A percentile compares a stretch with the other conserved stretches of the same genome.
phyloP scores from a whole-genome alignment of 2,888 invertebrate genomes.

The Torymus aiolomorphi region DNA sequence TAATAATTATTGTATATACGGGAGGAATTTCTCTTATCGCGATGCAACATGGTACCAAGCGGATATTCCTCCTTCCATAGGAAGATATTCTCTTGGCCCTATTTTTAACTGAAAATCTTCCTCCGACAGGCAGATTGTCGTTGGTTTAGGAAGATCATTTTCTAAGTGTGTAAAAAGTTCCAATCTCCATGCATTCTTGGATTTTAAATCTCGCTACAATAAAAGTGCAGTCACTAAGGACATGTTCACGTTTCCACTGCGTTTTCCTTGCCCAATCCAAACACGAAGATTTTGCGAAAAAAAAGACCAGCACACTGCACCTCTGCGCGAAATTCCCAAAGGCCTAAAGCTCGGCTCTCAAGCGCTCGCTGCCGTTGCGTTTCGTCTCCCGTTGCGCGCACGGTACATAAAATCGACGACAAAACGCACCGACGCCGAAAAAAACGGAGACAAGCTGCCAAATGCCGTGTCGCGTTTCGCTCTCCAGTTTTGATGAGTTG shows the following conservation, averaged over 20 bases:
- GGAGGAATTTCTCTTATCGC: too few relatives aligned
- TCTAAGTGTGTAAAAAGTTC: too few relatives aligned
- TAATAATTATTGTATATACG: too few relatives aligned
- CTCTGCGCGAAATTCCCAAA: slow-evolving; percentile 13
- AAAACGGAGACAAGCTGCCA: slow-evolving; percentile 6
- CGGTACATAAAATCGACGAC: slow-evolving; percentile 26
- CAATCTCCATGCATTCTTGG: too few relatives aligned
- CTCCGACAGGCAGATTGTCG: too few relatives aligned
- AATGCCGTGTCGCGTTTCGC: neutral
- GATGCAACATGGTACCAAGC: too few relatives aligned
- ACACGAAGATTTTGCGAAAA: neutral
- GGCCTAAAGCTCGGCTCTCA: slow-evolving; percentile 15
- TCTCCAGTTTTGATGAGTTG: slow-evolving; percentile 40
- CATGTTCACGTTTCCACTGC: neutral
- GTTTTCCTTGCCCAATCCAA: neutral
- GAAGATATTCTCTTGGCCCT: too few relatives aligned
- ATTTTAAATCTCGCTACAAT: too few relatives aligned
- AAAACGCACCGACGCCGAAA: neutral
- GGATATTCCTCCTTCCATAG: too few relatives aligned
- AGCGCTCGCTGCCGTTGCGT: neutral
- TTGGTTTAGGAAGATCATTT: too few relatives aligned
- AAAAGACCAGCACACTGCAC: neutral
- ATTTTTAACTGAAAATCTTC: too few relatives aligned
- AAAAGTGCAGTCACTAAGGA: too few relatives aligned
- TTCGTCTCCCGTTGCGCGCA: neutral